Evolutionary conservation across 1,140 invertebrate genomes (phyloP).

Genomic region (Drosophila guanche): DNA sequence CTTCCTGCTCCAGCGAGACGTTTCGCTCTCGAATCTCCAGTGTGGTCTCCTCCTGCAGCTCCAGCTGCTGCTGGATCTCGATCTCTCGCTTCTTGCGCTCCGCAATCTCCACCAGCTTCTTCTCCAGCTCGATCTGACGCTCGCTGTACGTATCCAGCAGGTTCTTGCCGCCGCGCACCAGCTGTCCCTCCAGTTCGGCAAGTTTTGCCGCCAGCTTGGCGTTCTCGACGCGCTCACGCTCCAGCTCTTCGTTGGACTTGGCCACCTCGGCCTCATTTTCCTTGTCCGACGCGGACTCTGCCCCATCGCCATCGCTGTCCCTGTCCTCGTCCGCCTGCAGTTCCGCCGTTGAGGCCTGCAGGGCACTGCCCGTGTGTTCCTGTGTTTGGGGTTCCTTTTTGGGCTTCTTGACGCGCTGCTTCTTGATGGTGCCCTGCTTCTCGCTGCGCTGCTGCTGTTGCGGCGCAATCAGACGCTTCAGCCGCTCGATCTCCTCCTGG

Average conservation of each 20-base stretch:
- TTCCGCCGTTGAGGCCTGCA: conserved; percentile 30
- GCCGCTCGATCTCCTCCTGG: conserved; percentile 92
- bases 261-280: conserved; percentile 84
- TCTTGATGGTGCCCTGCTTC: conserved; percentile 57
- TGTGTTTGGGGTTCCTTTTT: conserved; percentile 49
- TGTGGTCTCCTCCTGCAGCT: conserved; percentile 94
- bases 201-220: conserved; percentile 85
- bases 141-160: conserved; percentile 96
- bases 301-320: conserved; percentile 85
- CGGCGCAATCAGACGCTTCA: conserved; percentile 85
- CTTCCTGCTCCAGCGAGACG: conserved; percentile 94
- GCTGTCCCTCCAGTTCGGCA: conserved; percentile 92
- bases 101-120: conserved; percentile 90
- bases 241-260: conserved; percentile 83
- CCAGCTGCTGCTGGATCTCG: conserved; percentile 94
- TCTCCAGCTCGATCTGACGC: conserved; percentile 92
- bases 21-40: conserved; percentile 93
- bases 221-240: conserved; percentile 84
- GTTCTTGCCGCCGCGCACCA: conserved; percentile 93
- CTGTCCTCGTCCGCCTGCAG: conserved; percentile 84
- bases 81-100: conserved; percentile 91
- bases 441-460: conserved; percentile 80
- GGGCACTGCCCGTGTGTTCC: conserved; percentile 36
- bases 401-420: conserved; percentile 59
- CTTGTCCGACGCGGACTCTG: conserved; percentile 85